These are phyloP conservation scores for Nemopilema nomurai DNA, from an alignment of 30 jellyfish, hydroid and myxozoan species.

Conservation along the genomic window DNA sequence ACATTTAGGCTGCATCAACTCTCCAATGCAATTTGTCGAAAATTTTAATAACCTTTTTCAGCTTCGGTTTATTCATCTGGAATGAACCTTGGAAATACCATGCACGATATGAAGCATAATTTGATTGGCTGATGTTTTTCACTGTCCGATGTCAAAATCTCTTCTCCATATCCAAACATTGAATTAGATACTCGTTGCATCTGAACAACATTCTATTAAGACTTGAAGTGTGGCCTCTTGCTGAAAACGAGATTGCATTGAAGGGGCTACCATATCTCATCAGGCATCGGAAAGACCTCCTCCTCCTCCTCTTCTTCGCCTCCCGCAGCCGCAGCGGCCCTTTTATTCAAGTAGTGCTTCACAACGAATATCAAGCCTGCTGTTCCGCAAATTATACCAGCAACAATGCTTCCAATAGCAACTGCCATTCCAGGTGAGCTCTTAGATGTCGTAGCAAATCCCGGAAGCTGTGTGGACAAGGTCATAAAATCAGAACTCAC, in stretches of 20 bases:
- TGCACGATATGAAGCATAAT: too few species aligned
- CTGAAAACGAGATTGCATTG: not conserved
- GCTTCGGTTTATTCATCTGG: too few species aligned
- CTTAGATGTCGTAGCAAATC: slow-evolving; percentile 41
- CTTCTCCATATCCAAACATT: too few species aligned
- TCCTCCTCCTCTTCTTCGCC: slow-evolving; percentile 43
- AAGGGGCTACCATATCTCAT: slow-evolving; percentile 75
- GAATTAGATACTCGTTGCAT: too few species aligned
- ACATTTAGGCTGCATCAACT: too few species aligned
- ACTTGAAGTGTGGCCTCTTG: not conserved
- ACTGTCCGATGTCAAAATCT: too few species aligned
- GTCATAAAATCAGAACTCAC: not conserved
- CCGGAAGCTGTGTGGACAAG: slow-evolving; percentile 16
- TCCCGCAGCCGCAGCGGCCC: slow-evolving; percentile 17
- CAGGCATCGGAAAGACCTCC: slow-evolving; percentile 89
- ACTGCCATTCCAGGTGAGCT: slow-evolving; percentile 81
- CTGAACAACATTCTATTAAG: too few species aligned
- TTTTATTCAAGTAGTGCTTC: slow-evolving; percentile 48
- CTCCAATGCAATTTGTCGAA: too few species aligned
- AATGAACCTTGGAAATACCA: too few species aligned
- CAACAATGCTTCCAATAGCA: slow-evolving; percentile 81
- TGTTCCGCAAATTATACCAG: slow-evolving; percentile 76
- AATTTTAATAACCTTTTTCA: too few species aligned
- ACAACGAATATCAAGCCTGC: slow-evolving; percentile 61
- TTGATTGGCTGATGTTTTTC: too few species aligned